Base-by-base conservation (phyloP, 2,797 vertebrate species). In the Meriones psammophilus region DNA sequence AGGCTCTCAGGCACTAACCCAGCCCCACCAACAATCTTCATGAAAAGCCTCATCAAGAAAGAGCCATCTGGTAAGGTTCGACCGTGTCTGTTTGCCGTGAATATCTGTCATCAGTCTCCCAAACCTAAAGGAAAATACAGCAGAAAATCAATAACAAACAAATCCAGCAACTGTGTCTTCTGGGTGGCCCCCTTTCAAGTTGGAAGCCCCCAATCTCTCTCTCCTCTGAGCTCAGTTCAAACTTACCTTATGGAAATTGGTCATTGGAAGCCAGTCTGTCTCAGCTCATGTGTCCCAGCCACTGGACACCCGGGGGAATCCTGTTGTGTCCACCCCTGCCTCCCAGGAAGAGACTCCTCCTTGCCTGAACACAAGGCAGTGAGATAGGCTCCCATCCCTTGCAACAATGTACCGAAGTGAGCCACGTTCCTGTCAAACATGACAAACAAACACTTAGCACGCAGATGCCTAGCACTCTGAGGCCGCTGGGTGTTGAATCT, bases 11-110 rank as follows among this genome's bases (percentile, higher is more conserved):
- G 46, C 88, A 66, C 87, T 83, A 88, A 90, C 88, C 46, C 93
- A 68, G 73, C 81, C 18, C 46, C 33, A 88, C 10, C 74, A 78
- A 83, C 14, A 77, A 18, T 84, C 54, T 92, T 94, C 69, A 28
- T 74, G 66, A 97, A 94, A 91, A n/a, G 92, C 87, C 69, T 97
- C 91, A 96, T 97, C 92, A 97, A 92, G 88, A 95, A 76, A 46
- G 84, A 92, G 60, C 95, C 95, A 95, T 96, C 94, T 97, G 95
- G 81, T 87, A 46, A 89, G 80, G 36, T 24, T 69, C 69, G 62
- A 84, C 42, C 83, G 85, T 90, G 79, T 97, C 95, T 95, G 93
- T 68, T 91, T 77, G 42, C 73, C 46, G 46, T 76, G 54, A 74
- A 86, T 79, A 92, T 93, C 68, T 88, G 50, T 36, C 39, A 58